phyloP scores from a whole-genome alignment of 2,888 invertebrate genomes.

The Cryptocephalus primarius region DNA sequence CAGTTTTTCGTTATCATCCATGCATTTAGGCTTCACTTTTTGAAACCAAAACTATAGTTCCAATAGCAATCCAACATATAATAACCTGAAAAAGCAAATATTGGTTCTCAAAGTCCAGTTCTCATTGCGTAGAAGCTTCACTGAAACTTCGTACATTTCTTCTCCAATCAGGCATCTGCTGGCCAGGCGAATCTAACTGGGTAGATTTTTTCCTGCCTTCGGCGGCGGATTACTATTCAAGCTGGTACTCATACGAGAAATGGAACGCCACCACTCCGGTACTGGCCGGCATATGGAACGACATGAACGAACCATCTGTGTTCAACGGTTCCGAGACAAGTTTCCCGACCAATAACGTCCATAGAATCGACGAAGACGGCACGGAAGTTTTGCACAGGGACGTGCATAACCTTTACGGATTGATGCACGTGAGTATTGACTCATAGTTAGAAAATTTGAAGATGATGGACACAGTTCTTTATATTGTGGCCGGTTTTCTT shows the following conservation, averaged over 20 bases:
- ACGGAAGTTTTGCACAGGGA: constrained; percentile 71
- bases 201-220: constrained; percentile 83
- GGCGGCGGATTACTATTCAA: constrained; percentile 69
- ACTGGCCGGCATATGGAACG: constrained; percentile 84
- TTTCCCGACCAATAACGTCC: constrained; percentile 83
- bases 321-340: constrained; percentile 66
- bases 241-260: constrained; percentile 43
- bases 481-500: too few relatives aligned
- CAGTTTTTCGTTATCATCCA: too few relatives aligned
- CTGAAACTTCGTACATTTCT: too few relatives aligned
- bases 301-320: constrained; percentile 98
- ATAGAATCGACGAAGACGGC: constrained; percentile 57
- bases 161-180: constrained; percentile 29
- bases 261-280: constrained; percentile 43
- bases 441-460: too few relatives aligned
- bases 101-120: too few relatives aligned
- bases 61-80: too few relatives aligned
- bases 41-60: too few relatives aligned
- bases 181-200: constrained; percentile 92
- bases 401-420: constrained; percentile 86
- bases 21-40: too few relatives aligned
- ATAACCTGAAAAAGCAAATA: too few relatives aligned
- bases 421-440: constrained; percentile 34
- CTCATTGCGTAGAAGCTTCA: too few relatives aligned
- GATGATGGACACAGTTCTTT: too few relatives aligned